These are phyloP conservation scores for Oenanthe melanoleuca DNA, from an alignment of 2,113 vertebrate genomes.

Conservation along the genomic window DNA sequence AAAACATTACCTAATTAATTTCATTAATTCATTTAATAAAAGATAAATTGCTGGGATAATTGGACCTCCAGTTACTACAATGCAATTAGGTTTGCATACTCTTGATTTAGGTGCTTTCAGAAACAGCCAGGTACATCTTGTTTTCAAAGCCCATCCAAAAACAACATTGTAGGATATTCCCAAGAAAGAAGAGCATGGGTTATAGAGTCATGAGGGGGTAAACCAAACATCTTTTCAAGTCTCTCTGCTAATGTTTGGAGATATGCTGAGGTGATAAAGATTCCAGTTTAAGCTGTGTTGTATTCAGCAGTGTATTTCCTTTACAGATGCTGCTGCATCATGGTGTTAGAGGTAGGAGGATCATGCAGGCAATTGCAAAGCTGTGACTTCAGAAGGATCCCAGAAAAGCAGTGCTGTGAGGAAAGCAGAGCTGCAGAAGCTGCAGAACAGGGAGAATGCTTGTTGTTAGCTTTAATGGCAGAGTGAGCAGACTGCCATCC, in stretches of 20 bases:
- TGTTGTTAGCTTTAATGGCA: not conserved
- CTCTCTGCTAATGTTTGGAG: not conserved
- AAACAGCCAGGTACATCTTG: not conserved
- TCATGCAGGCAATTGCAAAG: not conserved
- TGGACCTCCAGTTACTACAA: not conserved
- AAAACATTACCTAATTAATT: not conserved
- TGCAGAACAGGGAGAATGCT: not conserved
- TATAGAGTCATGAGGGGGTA: not conserved
- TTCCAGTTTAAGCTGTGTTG: not conserved
- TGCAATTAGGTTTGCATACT: not conserved
- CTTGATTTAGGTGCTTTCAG: not conserved
- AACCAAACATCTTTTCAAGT: not conserved
- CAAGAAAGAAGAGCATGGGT: not conserved
- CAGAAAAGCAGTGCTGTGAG: not conserved
- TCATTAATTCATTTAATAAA: not conserved
- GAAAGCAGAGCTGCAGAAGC: not conserved
- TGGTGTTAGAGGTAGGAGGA: not conserved
- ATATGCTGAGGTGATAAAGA: not conserved
- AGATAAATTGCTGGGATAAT: not conserved
- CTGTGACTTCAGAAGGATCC: not conserved
- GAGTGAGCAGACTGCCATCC: not conserved
- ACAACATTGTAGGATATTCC: not conserved
- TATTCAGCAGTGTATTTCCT: not conserved
- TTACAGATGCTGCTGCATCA: not conserved
- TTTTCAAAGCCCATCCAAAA: not conserved